phyloP scores from a whole-genome alignment of 2,888 invertebrate species.

The Amphipoea oculea region DNA sequence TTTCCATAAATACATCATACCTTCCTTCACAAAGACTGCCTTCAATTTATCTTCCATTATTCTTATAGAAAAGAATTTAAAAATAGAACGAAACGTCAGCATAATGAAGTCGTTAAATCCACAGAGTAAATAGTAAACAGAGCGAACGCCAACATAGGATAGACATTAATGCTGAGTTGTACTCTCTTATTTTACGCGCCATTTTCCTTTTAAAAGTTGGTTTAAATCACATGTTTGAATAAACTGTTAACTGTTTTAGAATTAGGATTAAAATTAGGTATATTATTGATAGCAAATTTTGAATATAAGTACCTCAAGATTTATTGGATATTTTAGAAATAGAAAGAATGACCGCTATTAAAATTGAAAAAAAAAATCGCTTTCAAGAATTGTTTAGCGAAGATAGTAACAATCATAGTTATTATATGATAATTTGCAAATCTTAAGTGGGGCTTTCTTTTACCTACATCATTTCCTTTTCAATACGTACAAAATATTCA shows the following conservation, averaged over 20 bases:
- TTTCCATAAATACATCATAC: not conserved
- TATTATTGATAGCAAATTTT: not conserved
- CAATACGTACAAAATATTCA: not conserved
- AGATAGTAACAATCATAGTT: too few relatives aligned
- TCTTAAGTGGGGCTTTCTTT: too few relatives aligned
- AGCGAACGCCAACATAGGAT: constrained; percentile 22
- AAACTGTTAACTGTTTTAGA: not conserved
- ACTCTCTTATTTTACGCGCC: constrained; percentile 18
- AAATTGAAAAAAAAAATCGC: not conserved
- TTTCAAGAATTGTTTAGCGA: too few relatives aligned
- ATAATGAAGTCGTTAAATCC: constrained; percentile 38
- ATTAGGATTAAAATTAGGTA: not conserved
- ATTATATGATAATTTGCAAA: not conserved
- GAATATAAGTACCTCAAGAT: not conserved
- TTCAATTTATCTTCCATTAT: constrained; percentile 31
- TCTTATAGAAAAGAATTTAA: constrained; percentile 12
- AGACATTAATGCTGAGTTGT: constrained; percentile 13
- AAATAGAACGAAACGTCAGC: constrained; percentile 29
- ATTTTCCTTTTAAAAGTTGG: not conserved
- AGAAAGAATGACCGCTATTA: not conserved
- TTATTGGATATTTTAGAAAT: not conserved
- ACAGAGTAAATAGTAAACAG: constrained; percentile 51
- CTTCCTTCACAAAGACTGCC: constrained; percentile 10
- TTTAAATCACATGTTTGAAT: too few relatives aligned
- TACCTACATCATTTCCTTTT: not conserved